Evolutionary conservation across 2,113 vertebrate species (phyloP), one percentile per base, ranked within the genome.

Genomic region (Poecile atricapillus): DNA sequence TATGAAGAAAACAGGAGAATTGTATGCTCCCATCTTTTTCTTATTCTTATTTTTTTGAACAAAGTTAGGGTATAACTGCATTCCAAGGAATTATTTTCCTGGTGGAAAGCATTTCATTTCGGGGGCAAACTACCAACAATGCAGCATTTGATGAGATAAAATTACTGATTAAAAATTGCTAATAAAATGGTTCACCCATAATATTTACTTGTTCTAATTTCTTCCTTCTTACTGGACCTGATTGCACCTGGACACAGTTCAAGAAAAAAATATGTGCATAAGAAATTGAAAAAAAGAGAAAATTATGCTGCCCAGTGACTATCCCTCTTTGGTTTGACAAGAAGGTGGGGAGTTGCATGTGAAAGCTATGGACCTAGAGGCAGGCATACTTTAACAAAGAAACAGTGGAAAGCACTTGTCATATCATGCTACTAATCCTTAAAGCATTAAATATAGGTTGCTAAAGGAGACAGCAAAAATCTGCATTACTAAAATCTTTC

Each of bases 391-490:
- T 43, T 94, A 92, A 96, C 83, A 96, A 92, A 95, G 89, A 93
- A 97, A 63, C 65, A 79, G 74, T 73, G 50, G 91, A 94, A 96
- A 91, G 89, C 83, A 77, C 93, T 90, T 96, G 94, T 93, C 96
- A 94, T 95, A 95, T 93, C 93, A 94, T 76, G 89, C 79, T 96
- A 90, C 83, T 97, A 96, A 96, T 78, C 64, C 93, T 92, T 93
- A 95, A 95, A 93, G 78, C 16, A 1, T 93, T 97, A 97, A 97
- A 93, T 96, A 96, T 73, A 94, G 94, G 96, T 90, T 97, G 95
- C 79, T 94, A 93, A 92, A 92, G 82, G n/a, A 97, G 94, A 90
- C 79, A 94, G 94, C 37, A 96, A 94, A 97, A 92, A 91, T 93
- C 91, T 91, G 84, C 91, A 90, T 95, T 94, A 96, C 64, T 96